Conservation (phyloP, 1,140 invertebrate species). For the Agrilus planipennis region DNA sequence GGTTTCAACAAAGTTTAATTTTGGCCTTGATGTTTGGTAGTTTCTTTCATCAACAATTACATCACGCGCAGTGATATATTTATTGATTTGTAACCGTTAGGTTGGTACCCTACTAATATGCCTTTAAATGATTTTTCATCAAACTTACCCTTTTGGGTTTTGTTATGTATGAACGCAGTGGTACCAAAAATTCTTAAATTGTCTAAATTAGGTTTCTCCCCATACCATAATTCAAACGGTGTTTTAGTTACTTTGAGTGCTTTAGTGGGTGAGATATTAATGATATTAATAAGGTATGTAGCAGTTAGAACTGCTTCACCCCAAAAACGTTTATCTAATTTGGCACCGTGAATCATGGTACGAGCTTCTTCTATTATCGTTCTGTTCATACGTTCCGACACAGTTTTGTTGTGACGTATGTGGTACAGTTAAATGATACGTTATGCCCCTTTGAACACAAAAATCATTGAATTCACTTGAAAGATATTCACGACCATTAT, state of each 20-base stretch:
- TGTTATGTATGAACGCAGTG: neutral
- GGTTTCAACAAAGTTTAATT: neutral
- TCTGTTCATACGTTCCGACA: slow-evolving; percentile 35
- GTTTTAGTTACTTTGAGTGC: neutral
- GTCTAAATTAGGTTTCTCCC: neutral
- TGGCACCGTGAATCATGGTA: slow-evolving; percentile 26
- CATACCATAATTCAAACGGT: slow-evolving; percentile 3
- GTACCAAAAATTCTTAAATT: slow-evolving; percentile 1
- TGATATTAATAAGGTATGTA: slow-evolving; percentile 8
- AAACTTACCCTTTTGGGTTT: slow-evolving; percentile 2
- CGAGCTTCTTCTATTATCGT: slow-evolving; percentile 34
- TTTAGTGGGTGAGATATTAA: slow-evolving; percentile 6
- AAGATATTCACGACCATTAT: slow-evolving; percentile 36
- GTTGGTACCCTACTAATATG: neutral
- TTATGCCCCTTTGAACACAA: slow-evolving; percentile 35
- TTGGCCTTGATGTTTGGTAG: neutral
- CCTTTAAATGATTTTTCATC: slow-evolving; percentile 1
- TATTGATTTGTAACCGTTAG: neutral
- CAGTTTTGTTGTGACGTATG: slow-evolving; percentile 4
- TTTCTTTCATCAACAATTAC: neutral
- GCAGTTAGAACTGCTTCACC: slow-evolving; percentile 32
- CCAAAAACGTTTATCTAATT: slow-evolving; percentile 28
- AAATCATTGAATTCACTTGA: slow-evolving; percentile 32
- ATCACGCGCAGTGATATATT: neutral
- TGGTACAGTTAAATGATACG: slow-evolving; percentile 26